Evolutionary conservation across 2,888 invertebrate genomes (phyloP), one percentile per base, ranked within the genome.

Genomic region (Minunthozetes semirufus): DNA sequence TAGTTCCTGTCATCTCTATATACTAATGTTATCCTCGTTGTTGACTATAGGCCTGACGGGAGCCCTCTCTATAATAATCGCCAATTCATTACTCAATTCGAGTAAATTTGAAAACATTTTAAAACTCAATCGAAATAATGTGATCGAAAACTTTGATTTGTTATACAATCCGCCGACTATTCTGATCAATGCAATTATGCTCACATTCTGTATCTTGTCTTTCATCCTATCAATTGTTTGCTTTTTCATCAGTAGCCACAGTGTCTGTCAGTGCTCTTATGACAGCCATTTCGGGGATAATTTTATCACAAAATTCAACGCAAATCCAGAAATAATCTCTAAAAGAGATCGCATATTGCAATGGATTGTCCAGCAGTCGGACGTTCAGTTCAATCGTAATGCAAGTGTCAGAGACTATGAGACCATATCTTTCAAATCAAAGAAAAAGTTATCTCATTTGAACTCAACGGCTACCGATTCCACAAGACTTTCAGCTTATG

Each of bases 321-420:
- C 29, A 42, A 33, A 66, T 66, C 38, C 66, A 11, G 66, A 66
- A 11, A 38, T 38, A 6, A 33, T 66, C n/a, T 66, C 38, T 9
- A 66, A 42, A 66, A 33, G 66, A 11, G 66, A 66, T n/a, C 38
- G 66, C n/a, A 66, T 66, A 13, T 38, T 66, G n/a, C 33, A 66
- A 66, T 66, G 66, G 66, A 38, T 66, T 66, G 42, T 66, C 42
- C 66, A 66, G 19, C 66, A 66, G 19, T 66, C 66, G 11, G 66
- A 66, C 15, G 8, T 66, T 5, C 66, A 66, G 66, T 19, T 42
- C 66, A 66, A 66, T 19, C n/a, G n/a, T n/a, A 19, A 4, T 6
- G 8, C 8, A n/a, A 38, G 15, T 38, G 38, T 38, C 6, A 29
- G n/a, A 19, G 5, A 33, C 15, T 38, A 15, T 66, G 66, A 66